A percentile compares a stretch with the other conserved stretches of the same genome.
These are phyloP conservation scores for Rhagoletis pomonella DNA, from an alignment of 1,140 invertebrate species.

Conservation along the genomic window DNA sequence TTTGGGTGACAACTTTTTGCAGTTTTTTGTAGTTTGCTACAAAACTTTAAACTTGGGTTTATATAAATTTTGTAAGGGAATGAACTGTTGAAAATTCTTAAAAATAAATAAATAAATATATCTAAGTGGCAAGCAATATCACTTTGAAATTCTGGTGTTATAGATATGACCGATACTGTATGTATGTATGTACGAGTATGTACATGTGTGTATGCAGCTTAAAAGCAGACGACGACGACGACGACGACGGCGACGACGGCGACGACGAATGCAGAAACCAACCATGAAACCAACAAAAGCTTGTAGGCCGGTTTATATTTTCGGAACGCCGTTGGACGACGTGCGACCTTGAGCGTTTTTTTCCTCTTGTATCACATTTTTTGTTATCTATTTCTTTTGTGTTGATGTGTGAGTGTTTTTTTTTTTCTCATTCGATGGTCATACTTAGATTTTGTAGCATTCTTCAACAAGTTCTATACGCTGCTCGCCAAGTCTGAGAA, in stretches of 20 bases:
- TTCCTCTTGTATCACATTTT: neutral
- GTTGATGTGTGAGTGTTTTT: neutral
- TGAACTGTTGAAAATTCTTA: too few species aligned
- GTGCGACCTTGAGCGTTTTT: conserved; percentile 45
- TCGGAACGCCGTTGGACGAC: conserved; percentile 26
- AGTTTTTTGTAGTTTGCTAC: too few species aligned
- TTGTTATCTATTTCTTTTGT: conserved; percentile 26
- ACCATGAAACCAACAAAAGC: neutral
- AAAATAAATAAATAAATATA: too few species aligned
- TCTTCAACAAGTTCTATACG: conserved; percentile 47
- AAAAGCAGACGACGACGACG: conserved; percentile 6
- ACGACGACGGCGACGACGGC: too few species aligned
- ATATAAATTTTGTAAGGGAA: too few species aligned
- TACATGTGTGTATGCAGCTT: conserved; percentile 5
- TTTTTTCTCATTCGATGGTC: conserved; percentile 2
- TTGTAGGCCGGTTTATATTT: neutral
- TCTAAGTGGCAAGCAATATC: neutral
- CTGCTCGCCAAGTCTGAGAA: neutral
- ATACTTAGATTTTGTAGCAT: conserved; percentile 40
- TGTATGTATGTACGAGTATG: neutral
- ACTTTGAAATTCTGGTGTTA: too few species aligned
- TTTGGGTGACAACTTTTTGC: too few species aligned
- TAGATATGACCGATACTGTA: neutral
- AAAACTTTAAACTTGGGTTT: too few species aligned
- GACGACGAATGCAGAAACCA: neutral